Percentiles rank a stretch among this genome's conserved stretches.
Evolutionary conservation across 2,888 invertebrate genomes (phyloP).

Genomic region (Polydesmus complanatus): DNA sequence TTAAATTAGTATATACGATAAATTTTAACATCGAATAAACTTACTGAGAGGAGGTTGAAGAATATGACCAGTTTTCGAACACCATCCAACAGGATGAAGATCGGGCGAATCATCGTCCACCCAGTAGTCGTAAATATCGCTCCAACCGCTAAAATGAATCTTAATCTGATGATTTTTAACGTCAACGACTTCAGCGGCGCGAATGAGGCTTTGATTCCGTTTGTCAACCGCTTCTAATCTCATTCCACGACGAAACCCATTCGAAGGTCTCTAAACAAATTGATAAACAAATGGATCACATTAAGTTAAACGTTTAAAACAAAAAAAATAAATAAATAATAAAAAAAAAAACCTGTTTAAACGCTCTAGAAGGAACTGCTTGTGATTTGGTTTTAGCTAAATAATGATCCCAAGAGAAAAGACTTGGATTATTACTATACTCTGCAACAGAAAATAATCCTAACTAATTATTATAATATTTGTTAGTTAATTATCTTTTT

Average conservation of each 20-base stretch:
- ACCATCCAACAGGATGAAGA: constrained; percentile 85
- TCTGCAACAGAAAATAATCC: not conserved
- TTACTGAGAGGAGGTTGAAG: constrained; percentile 62
- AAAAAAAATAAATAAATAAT: not conserved
- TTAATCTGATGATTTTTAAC: constrained; percentile 58
- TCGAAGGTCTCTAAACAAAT: constrained; percentile 48
- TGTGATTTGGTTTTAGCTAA: constrained; percentile 56
- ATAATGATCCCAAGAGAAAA: constrained; percentile 74
- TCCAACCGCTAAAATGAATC: constrained; percentile 82
- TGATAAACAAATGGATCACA: not conserved
- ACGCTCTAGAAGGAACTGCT: constrained; percentile 66
- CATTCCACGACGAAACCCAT: constrained; percentile 69
- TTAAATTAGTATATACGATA: no score
- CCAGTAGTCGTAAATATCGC: constrained; percentile 68
- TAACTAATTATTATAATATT: not conserved
- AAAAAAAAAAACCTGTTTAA: constrained; percentile 38
- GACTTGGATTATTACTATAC: constrained; percentile 14
- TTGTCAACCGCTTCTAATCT: constrained; percentile 77
- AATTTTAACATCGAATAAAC: no score
- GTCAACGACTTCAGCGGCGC: constrained; percentile 68
- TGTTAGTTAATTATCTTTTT: constrained; percentile 33
- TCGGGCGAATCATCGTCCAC: constrained; percentile 80
- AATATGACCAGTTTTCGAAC: constrained; percentile 71
- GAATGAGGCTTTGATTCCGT: constrained; percentile 57
- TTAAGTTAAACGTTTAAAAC: not conserved